Conservation (phyloP, 2,113 vertebrate species). For the Electrona antarctica region DNA sequence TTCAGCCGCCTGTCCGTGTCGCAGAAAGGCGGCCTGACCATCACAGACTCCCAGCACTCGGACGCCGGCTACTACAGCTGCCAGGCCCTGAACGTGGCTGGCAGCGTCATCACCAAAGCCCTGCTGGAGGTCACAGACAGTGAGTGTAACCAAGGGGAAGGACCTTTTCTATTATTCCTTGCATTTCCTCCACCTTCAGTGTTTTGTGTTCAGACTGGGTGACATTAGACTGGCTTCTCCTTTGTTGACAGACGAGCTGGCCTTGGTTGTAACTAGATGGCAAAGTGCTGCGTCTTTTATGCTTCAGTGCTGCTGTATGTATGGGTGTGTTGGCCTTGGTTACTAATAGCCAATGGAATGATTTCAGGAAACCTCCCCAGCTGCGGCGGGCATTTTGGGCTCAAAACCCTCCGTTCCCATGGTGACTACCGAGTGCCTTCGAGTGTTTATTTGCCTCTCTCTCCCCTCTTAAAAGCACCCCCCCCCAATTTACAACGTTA, state of each 20-base stretch:
- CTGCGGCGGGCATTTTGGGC: slow-evolving; percentile 22
- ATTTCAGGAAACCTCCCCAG: slow-evolving; percentile 36
- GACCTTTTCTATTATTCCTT: neutral
- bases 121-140: slow-evolving; percentile 85
- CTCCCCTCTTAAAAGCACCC: slow-evolving; percentile 9
- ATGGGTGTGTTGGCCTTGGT: slow-evolving; percentile 33
- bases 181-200: slow-evolving; percentile 10
- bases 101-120: slow-evolving; percentile 97
- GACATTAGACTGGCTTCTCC: neutral
- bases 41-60: slow-evolving; percentile 89
- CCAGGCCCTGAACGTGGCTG: slow-evolving; percentile 98
- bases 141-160: slow-evolving; percentile 41
- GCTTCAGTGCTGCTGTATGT: neutral
- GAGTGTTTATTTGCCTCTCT: slow-evolving; percentile 14
- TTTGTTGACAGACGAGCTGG: slow-evolving; percentile 38
- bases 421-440: slow-evolving; percentile 32
- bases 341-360: slow-evolving; percentile 45
- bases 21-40: slow-evolving; percentile 95
- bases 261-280: slow-evolving; percentile 3
- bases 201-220: slow-evolving; percentile 11
- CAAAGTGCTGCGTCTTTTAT: slow-evolving; percentile 9
- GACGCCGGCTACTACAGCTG: slow-evolving; percentile 96
- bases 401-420: slow-evolving; percentile 54
- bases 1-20: slow-evolving; percentile 95
- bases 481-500: neutral